These are phyloP conservation scores for Prunella himalayana DNA, from an alignment of 2,113 vertebrate genomes.

Conservation along the genomic window DNA sequence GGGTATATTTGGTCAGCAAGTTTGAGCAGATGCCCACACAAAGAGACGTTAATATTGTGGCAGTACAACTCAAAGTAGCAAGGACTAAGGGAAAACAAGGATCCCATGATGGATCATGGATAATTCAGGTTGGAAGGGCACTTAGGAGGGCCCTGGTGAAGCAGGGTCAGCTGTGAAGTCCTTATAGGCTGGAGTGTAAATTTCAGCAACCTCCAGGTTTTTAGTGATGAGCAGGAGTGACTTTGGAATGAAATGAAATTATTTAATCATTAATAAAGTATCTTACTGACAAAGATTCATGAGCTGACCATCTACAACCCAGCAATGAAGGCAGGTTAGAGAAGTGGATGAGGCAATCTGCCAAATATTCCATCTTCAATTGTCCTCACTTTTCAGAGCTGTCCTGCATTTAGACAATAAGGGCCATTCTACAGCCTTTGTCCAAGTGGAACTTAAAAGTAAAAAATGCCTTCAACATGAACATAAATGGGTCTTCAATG, in stretches of 20 bases:
- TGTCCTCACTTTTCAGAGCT: background rate
- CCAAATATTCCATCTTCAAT: background rate
- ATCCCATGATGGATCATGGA: background rate
- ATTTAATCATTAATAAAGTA: background rate
- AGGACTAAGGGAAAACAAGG: background rate
- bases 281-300: background rate
- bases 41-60: background rate
- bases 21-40: background rate
- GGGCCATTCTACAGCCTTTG: background rate
- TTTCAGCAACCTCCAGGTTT: background rate
- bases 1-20: fast-evolving
- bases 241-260: background rate
- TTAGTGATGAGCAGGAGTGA: background rate
- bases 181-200: background rate
- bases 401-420: background rate
- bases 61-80: background rate
- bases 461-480: background rate
- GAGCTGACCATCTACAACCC: background rate
- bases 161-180: background rate
- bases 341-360: background rate
- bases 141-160: background rate
- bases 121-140: background rate
- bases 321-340: background rate
- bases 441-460: background rate
- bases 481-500: background rate